These are phyloP conservation scores for Xestoiulus laeticollis DNA, from an alignment of 2,888 invertebrate genomes.

Conservation along the genomic window DNA sequence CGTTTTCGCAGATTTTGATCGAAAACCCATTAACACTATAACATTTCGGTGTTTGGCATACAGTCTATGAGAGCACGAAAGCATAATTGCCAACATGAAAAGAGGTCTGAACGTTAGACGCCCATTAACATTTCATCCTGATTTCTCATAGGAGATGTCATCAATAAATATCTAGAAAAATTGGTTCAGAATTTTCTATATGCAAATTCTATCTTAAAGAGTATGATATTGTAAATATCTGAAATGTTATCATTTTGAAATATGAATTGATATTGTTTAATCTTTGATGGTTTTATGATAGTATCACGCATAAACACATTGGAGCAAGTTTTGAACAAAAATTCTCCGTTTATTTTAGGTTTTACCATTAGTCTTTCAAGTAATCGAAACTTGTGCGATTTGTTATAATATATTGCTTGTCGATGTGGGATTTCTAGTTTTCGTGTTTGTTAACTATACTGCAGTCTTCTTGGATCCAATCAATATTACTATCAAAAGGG, in stretches of 20 bases:
- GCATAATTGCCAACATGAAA: neutral
- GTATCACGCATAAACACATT: too few relatives aligned
- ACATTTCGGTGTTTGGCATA: neutral
- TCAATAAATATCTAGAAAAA: neutral
- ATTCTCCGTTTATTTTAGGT: too few relatives aligned
- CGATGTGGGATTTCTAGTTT: too few relatives aligned
- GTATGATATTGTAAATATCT: too few relatives aligned
- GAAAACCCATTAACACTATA: neutral
- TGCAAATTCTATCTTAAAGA: neutral
- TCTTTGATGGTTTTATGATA: too few relatives aligned
- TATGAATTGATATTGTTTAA: too few relatives aligned
- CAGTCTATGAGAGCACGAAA: neutral
- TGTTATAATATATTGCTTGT: too few relatives aligned
- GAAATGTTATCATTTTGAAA: too few relatives aligned
- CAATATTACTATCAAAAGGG: neutral
- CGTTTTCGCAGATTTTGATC: neutral
- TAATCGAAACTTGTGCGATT: too few relatives aligned
- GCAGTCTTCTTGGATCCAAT: neutral
- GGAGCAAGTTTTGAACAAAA: too few relatives aligned
- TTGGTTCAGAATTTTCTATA: neutral
- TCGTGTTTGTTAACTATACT: neutral
- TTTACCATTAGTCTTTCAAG: too few relatives aligned
- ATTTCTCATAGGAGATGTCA: neutral
- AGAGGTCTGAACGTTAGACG: neutral
- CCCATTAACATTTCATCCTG: constrained; percentile 9